phyloP scores from a whole-genome alignment of 2,888 invertebrate species.

The Criorhina ranunculi region DNA sequence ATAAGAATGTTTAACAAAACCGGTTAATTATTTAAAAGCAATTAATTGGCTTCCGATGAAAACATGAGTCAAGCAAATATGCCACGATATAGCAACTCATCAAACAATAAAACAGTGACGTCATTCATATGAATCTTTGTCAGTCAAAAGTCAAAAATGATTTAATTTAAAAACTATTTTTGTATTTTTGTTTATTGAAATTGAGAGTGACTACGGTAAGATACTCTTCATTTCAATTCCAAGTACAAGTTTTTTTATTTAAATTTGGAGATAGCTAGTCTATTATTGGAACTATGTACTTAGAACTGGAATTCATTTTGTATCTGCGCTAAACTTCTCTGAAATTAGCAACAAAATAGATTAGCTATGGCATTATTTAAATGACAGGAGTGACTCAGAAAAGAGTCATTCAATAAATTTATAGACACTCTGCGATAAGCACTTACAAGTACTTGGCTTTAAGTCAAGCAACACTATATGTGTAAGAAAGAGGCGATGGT shows the following conservation, averaged over 20 bases:
- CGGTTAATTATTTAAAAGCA: slow-evolving; percentile 3
- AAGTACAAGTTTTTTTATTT: not conserved
- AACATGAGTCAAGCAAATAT: slow-evolving; percentile 14
- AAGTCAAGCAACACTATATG: too few relatives aligned
- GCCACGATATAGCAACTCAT: not conserved
- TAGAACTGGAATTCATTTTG: too few relatives aligned
- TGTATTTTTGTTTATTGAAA: slow-evolving; percentile 2
- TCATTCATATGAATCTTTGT: slow-evolving; percentile 14
- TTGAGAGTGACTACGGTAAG: not conserved
- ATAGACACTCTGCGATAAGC: too few relatives aligned
- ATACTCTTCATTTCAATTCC: not conserved
- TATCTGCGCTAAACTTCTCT: too few relatives aligned
- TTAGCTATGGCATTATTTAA: too few relatives aligned
- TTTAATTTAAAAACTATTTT: slow-evolving; percentile 2
- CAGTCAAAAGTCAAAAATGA: slow-evolving; percentile 3
- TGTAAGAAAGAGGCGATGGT: too few relatives aligned
- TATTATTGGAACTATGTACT: not conserved
- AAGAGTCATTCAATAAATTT: too few relatives aligned
- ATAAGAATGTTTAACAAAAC: slow-evolving; percentile 26
- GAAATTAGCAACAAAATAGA: too few relatives aligned
- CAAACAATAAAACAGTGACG: not conserved
- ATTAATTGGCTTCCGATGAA: not conserved
- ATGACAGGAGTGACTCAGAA: too few relatives aligned
- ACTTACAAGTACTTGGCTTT: too few relatives aligned
- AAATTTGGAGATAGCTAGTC: not conserved